A percentile compares a stretch with the other conserved stretches of the same genome.
These are phyloP conservation scores for Caenorhabditis plicata DNA, from an alignment of 2,888 invertebrate species.

Conservation along the genomic window DNA sequence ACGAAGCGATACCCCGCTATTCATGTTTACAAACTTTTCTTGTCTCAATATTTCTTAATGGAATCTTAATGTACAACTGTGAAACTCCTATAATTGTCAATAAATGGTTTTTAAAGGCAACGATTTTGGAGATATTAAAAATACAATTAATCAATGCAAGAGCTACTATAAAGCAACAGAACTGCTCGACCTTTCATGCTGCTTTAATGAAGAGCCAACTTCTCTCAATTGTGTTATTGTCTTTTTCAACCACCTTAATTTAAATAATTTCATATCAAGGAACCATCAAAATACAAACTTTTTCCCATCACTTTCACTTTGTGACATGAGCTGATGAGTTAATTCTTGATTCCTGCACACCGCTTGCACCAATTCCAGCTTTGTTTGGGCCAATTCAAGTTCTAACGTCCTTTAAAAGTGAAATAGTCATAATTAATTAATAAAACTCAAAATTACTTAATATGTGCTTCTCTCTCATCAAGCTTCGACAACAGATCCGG, in stretches of 20 bases:
- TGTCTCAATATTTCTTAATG: no score
- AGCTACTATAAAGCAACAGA: conserved; percentile 32
- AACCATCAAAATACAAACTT: conserved; percentile 9
- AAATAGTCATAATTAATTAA: background rate
- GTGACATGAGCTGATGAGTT: conserved; percentile 73
- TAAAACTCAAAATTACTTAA: conserved; percentile 70
- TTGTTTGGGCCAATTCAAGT: conserved; percentile 91
- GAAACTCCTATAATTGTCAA: no score
- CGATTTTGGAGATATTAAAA: no score
- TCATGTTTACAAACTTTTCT: no score
- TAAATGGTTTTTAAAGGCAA: no score
- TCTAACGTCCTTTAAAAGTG: conserved; percentile 72
- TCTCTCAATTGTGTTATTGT: conserved; percentile 75
- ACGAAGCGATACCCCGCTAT: no score
- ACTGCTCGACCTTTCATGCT: conserved; percentile 48
- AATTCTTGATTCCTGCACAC: conserved; percentile 71
- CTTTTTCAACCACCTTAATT: conserved; percentile 80
- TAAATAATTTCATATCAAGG: background rate
- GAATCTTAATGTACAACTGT: no score
- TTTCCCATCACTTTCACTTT: conserved; percentile 41
- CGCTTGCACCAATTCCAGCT: conserved; percentile 87
- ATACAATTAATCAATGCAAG: no score
- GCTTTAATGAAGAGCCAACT: conserved; percentile 58
- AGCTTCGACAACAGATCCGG: conserved; percentile 43
- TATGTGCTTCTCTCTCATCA: conserved; percentile 57